A percentile compares a stretch with the other conserved stretches of the same genome.
Conservation (phyloP, 2,888 invertebrate species). For the Rhagonycha lutea region DNA sequence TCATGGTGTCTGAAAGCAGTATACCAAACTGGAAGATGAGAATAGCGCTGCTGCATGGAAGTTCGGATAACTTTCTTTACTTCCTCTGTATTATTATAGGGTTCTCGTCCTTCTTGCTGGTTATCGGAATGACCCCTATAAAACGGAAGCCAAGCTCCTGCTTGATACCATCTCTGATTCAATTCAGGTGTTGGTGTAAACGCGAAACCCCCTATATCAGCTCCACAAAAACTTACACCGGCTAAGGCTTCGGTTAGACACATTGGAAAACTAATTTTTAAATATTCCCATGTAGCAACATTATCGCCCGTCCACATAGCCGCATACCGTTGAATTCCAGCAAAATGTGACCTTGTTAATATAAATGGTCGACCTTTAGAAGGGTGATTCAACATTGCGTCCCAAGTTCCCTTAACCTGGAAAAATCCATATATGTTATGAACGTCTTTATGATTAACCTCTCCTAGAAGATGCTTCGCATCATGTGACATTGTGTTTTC, state of each 20-base stretch:
- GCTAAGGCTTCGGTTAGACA: slow-evolving; percentile 80
- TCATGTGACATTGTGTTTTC: slow-evolving; percentile 97
- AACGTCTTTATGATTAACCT: slow-evolving; percentile 84
- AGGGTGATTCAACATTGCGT: slow-evolving; percentile 62
- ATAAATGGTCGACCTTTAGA: slow-evolving; percentile 84
- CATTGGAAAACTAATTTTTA: slow-evolving; percentile 86
- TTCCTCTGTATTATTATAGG: slow-evolving; percentile 82
- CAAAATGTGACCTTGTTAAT: slow-evolving; percentile 84
- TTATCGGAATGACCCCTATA: slow-evolving; percentile 94
- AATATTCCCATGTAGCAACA: slow-evolving; percentile 87
- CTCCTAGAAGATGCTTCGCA: slow-evolving; percentile 72
- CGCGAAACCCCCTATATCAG: slow-evolving; percentile 97
- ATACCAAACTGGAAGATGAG: slow-evolving; percentile 84
- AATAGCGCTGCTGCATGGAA: slow-evolving; percentile 76
- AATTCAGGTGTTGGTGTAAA: slow-evolving; percentile 88
- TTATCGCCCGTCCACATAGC: slow-evolving; percentile 99
- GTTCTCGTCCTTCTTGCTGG: slow-evolving; percentile 91
- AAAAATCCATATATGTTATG: slow-evolving; percentile 91
- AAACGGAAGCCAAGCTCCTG: slow-evolving; percentile 91
- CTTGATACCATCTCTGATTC: slow-evolving; percentile 73
- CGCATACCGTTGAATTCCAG: slow-evolving; percentile 87
- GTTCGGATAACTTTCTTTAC: slow-evolving; percentile 70
- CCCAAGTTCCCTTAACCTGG: slow-evolving; percentile 64
- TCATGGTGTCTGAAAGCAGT: slow-evolving; percentile 86
- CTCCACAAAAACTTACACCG: slow-evolving; percentile 89